Conservation (phyloP, 2,888 invertebrate species). For the Stomorhina lunata region DNA sequence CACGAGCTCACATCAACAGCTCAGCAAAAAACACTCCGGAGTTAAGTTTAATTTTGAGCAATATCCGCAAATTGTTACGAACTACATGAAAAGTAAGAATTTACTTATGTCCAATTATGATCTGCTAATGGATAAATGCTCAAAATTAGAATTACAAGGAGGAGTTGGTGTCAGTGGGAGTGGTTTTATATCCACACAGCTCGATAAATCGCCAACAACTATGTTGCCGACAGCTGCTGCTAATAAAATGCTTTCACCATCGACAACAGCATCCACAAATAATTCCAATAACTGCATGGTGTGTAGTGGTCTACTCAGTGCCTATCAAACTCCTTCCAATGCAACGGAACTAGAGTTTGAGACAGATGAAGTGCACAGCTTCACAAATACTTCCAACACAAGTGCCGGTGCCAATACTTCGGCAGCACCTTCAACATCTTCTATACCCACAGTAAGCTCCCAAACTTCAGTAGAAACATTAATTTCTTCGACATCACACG, state of each 20-base stretch:
- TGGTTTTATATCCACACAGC: conserved; percentile 58
- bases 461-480: conserved; percentile 75
- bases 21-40: conserved; percentile 81
- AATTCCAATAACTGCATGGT: conserved; percentile 81
- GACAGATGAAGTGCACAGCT: conserved; percentile 77
- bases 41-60: conserved; percentile 88
- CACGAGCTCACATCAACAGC: conserved; percentile 17
- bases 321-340: conserved; percentile 88
- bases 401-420: background rate
- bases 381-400: conserved; percentile 56
- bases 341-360: conserved; percentile 87
- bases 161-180: conserved; percentile 68
- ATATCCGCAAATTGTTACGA: conserved; percentile 87
- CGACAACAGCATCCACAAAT: conserved; percentile 38
- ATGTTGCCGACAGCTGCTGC: conserved; percentile 80
- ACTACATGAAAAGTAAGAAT: conserved; percentile 88
- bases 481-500: conserved; percentile 71
- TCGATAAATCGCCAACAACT: background rate
- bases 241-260: conserved; percentile 71
- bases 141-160: conserved; percentile 74
- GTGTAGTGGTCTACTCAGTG: conserved; percentile 81
- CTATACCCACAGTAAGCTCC: conserved; percentile 71
- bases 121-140: conserved; percentile 76
- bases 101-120: conserved; percentile 81
- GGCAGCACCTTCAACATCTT: conserved; percentile 43